Base-by-base conservation (phyloP, 2,888 invertebrate genomes). In the Lysandra bellargus region DNA sequence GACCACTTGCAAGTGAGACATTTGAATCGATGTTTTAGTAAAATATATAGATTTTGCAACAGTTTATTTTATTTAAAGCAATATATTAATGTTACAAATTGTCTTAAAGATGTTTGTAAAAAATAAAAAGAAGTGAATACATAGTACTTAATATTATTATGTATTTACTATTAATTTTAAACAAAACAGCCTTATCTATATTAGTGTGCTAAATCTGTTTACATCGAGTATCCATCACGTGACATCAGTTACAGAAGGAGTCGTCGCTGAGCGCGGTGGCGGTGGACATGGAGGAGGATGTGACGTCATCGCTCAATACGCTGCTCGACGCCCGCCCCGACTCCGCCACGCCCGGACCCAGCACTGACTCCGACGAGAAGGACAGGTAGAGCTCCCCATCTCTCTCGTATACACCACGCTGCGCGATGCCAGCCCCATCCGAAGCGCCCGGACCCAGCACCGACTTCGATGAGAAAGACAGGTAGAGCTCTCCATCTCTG, bases 231-330 rank as follows among this genome's bases (percentile, higher is more conserved):
- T 77, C 40, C 30, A 72, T 69, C 49, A 49, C 53, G 12, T 12
- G 5, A 0, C 37, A 3, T 78, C 72, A 44, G 44, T 96, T 96
- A 86, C 96, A 97, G 95, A 96, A 97, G 91, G 97, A 97, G 88
- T 96, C 96, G 73, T 96, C 96, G 57, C 96, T 98, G 91, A 97
- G 97, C 87, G 97, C 98, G 82, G 98, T 98, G 83, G 97, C 97
- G 84, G 98, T 98, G 86, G 98, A 98, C 86, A 97, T 98, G 88
- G 98, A 98, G 89, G 98, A 98, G 90, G 98, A 98, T 90, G 97
- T 98, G 87, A 98, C 98, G 87, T 98, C 98, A 89, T 98, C 98
- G 82, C 95, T 99, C 82, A 98, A 99, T 92, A 98, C 98, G 81
- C 95, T 98, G 81, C 94, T 98, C 83, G 98, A 98, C 94, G 98